Evolutionary conservation across 92 coral and sea anemone species (phyloP).

Genomic region (Meandrina meandrites): DNA sequence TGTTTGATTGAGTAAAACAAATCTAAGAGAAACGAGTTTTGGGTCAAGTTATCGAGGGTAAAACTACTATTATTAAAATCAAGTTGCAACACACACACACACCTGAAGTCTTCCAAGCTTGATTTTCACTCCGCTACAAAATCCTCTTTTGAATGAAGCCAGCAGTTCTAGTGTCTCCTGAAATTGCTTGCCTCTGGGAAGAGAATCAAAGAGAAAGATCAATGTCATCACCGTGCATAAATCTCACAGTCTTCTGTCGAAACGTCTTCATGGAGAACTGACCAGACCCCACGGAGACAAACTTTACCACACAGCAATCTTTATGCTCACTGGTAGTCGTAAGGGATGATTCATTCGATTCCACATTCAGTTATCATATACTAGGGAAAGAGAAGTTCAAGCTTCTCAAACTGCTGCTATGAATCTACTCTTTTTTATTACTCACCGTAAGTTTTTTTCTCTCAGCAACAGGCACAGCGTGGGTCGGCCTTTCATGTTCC

Average conservation of each 20-base stretch:
- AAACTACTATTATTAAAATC: not conserved
- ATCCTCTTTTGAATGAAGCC: constrained; percentile 93
- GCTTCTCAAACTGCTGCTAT: too few relatives aligned
- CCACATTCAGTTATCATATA: too few relatives aligned
- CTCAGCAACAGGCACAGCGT: constrained; percentile 85
- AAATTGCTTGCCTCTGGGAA: constrained; percentile 86
- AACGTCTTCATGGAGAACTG: not conserved
- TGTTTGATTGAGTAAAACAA: too few relatives aligned
- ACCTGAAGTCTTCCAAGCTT: constrained; percentile 97
- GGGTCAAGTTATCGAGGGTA: too few relatives aligned
- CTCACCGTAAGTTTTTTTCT: constrained; percentile 85
- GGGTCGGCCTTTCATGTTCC: constrained; percentile 98
- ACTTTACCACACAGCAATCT: too few relatives aligned
- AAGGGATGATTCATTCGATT: too few relatives aligned
- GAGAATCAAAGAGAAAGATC: not conserved
- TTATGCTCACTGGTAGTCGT: too few relatives aligned
- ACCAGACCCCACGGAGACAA: not conserved
- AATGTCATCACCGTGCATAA: too few relatives aligned
- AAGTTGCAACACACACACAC: not conserved
- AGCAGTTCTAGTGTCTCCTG: constrained; percentile 85
- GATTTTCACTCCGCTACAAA: constrained; percentile 86
- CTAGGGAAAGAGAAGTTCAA: too few relatives aligned
- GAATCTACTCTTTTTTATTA: too few relatives aligned
- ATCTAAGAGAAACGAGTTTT: too few relatives aligned
- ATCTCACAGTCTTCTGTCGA: not conserved